Base-by-base conservation (phyloP, 2,888 invertebrate genomes). In the Gnatocerus cornutus region DNA sequence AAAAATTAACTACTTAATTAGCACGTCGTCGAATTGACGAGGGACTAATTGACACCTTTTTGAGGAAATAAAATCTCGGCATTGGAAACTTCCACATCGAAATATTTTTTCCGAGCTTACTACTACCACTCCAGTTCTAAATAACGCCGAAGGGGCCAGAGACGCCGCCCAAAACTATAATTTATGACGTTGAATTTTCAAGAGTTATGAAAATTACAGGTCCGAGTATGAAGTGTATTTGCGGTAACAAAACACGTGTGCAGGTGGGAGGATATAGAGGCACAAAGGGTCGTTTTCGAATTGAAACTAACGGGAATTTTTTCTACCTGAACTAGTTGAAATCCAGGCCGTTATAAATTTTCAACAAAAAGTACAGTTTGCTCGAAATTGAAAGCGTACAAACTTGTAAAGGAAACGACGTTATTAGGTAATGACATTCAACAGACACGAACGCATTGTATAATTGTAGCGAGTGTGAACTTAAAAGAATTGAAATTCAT, bases 381-480 rank as follows among this genome's bases (percentile, higher is more conserved):
- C 13, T 55, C 16, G 16, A 56, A 41, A 41, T 41, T n/a, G 29
- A 58, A 58, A 43, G 58, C 50, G 52, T 63, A 53, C 63, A 53
- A 48, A 37, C 33, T 55, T 45, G 41, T 21, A 53, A 45, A 64
- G 55, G 46, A 55, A 64, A 64, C 53, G 10, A 37, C 52, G 16
- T 12, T 37, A 45, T 64, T 64, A 64, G 45, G 55, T 64, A 64
- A 62, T 61, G 65, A 67, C 46, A 53, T 65, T 56, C 56, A 56
- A 16, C 48, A 70, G 55, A 63, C 69, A 68, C 69, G 72, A 70
- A 58, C 53, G 59, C 68, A 72, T 72, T 70, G 70, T 71, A 21
- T 21, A 46, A 61, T 33, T 21, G 61, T 21, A 27, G 50, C 52
- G 52, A 52, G 63, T 64, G 64, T 46, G 64, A 64, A 64, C 37